Evolutionary conservation across 2,888 invertebrate genomes (phyloP).

Genomic region (Macrophya alboannulata): DNA sequence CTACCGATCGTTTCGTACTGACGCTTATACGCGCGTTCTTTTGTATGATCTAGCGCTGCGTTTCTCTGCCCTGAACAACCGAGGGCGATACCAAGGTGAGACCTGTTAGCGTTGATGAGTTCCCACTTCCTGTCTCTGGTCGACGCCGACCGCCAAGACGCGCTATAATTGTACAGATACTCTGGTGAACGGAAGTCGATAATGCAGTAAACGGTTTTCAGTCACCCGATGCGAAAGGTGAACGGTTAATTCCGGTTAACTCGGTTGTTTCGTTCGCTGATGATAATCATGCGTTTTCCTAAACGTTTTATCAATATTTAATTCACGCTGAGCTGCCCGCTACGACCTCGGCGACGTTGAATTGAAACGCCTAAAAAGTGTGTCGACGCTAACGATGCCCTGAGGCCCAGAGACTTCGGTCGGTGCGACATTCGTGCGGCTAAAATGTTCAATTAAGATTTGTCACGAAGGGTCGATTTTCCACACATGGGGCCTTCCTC

Average conservation of each 20-base stretch:
- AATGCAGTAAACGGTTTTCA: neutral
- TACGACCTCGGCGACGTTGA: neutral
- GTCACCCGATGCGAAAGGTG: neutral
- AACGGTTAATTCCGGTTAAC: neutral
- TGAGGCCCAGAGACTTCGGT: slow-evolving; percentile 42
- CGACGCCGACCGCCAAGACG: slow-evolving; percentile 38
- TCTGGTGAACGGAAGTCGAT: neutral
- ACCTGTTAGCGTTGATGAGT: slow-evolving; percentile 55
- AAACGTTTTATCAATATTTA: no score
- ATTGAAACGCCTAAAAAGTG: slow-evolving; percentile 34
- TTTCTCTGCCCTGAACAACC: slow-evolving; percentile 6
- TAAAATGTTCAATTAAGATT: slow-evolving; percentile 76
- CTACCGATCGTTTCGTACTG: slow-evolving; percentile 69
- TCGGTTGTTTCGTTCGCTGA: neutral
- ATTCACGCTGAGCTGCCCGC: neutral
- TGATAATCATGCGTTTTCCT: neutral
- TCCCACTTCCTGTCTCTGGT: slow-evolving; percentile 46
- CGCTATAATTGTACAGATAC: neutral
- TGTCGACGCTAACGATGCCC: slow-evolving; percentile 54
- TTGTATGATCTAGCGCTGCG: slow-evolving; percentile 31
- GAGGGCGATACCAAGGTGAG: slow-evolving; percentile 22
- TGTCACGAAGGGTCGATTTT: slow-evolving; percentile 74
- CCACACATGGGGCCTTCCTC: slow-evolving; percentile 49
- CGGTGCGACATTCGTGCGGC: slow-evolving; percentile 51
- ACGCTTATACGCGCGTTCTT: slow-evolving; percentile 54